These are phyloP conservation scores for Xyliphius kryptos DNA, from an alignment of 2,113 vertebrate species.

Conservation along the genomic window DNA sequence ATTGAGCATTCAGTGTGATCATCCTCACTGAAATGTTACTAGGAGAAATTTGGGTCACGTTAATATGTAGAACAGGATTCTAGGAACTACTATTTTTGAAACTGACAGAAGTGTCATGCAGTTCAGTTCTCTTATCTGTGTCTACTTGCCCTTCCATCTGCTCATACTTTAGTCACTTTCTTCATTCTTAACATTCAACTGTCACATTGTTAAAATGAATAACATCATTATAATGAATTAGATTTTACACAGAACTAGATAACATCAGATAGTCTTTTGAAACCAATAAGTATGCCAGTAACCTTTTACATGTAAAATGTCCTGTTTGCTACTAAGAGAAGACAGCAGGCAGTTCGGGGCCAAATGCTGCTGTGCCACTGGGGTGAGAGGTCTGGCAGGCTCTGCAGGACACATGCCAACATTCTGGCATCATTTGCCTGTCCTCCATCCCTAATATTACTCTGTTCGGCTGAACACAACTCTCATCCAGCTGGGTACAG, in stretches of 20 bases:
- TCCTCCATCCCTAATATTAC: conserved; percentile 31
- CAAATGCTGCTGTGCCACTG: conserved; percentile 27
- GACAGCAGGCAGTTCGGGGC: conserved; percentile 19
- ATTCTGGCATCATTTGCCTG: conserved; percentile 37
- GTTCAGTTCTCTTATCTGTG: conserved; percentile 11
- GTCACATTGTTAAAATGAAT: neutral
- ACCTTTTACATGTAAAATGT: conserved; percentile 8
- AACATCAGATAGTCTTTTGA: neutral
- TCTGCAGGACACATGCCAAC: conserved; percentile 43
- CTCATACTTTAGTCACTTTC: neutral
- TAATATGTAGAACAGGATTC: conserved; percentile 59
- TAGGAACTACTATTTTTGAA: conserved; percentile 62
- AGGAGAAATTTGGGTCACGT: conserved; percentile 67
- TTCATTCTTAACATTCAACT: conserved; percentile 2
- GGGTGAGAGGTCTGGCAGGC: conserved; percentile 52
- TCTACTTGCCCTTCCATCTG: neutral
- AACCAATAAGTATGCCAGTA: conserved; percentile 3
- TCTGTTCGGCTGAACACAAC: conserved; percentile 18
- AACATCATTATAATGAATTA: neutral
- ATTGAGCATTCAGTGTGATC: conserved; percentile 13
- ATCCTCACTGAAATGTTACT: conserved; percentile 60
- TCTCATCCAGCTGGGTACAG: conserved; percentile 11
- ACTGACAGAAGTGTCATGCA: conserved; percentile 48
- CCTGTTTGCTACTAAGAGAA: conserved; percentile 1
- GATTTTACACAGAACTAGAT: neutral